Evolutionary conservation across 2,113 vertebrate genomes (phyloP).

Genomic region (Corythornis vintsioides): DNA sequence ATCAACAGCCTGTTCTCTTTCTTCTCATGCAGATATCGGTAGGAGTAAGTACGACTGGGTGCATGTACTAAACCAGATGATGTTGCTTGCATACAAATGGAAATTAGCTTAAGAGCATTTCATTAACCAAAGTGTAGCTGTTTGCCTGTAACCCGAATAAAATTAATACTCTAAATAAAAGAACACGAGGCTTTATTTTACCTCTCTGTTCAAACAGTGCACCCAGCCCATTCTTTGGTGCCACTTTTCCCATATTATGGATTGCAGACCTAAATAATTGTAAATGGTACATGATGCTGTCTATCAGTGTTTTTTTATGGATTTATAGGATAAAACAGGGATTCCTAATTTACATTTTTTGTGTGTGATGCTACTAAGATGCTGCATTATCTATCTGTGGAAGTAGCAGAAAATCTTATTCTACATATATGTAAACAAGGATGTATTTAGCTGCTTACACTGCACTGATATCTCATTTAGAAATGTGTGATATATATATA

Average conservation of each 20-base stretch:
- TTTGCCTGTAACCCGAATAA: constrained; percentile 62
- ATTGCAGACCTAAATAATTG: constrained; percentile 28
- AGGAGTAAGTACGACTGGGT: constrained; percentile 49
- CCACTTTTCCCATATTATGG: not conserved
- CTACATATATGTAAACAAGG: not conserved
- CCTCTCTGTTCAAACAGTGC: constrained; percentile 39
- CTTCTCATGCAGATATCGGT: constrained; percentile 61
- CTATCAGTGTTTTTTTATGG: not conserved
- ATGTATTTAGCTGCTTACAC: constrained; percentile 24
- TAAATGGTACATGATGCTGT: not conserved
- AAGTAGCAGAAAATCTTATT: constrained; percentile 15
- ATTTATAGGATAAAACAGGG: constrained; percentile 1
- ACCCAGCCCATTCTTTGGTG: constrained; percentile 12
- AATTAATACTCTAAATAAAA: constrained; percentile 73
- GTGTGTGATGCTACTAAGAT: not conserved
- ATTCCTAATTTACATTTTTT: not conserved
- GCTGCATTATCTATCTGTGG: not conserved
- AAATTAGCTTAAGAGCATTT: constrained; percentile 77
- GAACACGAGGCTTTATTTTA: constrained; percentile 38
- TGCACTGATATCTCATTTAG: constrained; percentile 7
- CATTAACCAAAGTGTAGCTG: constrained; percentile 72
- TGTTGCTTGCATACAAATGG: constrained; percentile 79
- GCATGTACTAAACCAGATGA: constrained; percentile 64
- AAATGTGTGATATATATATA: not conserved
- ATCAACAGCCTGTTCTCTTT: constrained; percentile 73